Base-by-base conservation (phyloP, 2,888 invertebrate species). In the Lycocerus yunnanus region DNA sequence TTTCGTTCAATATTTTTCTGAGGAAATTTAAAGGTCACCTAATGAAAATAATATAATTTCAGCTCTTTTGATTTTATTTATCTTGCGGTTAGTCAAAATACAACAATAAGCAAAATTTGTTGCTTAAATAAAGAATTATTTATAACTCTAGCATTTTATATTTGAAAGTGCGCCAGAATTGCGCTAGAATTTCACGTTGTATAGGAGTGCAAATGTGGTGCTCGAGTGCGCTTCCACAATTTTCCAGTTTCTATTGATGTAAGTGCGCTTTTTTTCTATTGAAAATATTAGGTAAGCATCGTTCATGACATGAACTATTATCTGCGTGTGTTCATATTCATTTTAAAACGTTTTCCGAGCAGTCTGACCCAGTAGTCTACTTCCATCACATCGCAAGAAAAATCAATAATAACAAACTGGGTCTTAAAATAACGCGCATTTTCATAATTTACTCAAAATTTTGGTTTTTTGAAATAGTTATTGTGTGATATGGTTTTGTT, bases 81-180 rank as follows among this genome's bases (percentile, higher is more conserved):
- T n/a, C 43, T 43, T n/a, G 43, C 2, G 43, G 43, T 43, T 43
- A 43, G 43, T 43, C n/a, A 43, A 43, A 43, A 43, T 43, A 43
- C 8, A 43, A 43, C 43, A 43, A 43, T 43, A 43, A 43, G n/a
- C 13, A n/a, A n/a, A 43, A 5, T 43, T 43, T 43, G n/a, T 43
- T 43, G 43, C 43, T 15, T 60, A 60, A 63, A 18, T 63, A 18
- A n/a, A 15, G 10, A 63, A 63, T 63, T 72, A 72, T 72, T 72
- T 72, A 20, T 69, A 61, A 63, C 72, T 18, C 61, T 24, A 59
- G 66, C 66, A 43, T 60, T 24, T 58, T 69, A 68, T 69, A 58
- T 63, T 63, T 68, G 72, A 72, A 60, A 43, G 43, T 68, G 43
- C 58, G 72, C 72, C 72, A 72, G 65, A 15, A 43, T 43, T 63